Percentiles rank a stretch among this genome's conserved stretches.
Evolutionary conservation across 92 coral and sea anemone genomes (phyloP).

Genomic region (Phenganax marumi): DNA sequence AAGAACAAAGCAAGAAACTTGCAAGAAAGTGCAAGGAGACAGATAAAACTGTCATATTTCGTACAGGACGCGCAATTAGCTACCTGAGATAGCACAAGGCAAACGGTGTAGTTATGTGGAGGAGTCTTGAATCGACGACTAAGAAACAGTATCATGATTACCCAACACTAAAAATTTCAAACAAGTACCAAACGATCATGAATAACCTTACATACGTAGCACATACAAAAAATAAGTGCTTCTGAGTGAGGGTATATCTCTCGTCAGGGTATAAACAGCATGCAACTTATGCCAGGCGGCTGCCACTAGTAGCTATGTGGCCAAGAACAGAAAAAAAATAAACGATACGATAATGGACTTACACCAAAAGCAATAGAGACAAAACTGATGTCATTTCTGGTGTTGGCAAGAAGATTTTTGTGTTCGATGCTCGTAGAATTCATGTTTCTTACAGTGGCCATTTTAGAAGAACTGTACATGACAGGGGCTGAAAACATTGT

Average conservation of each 20-base stretch:
- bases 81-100: conserved; percentile 74
- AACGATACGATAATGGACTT: conserved; percentile 25
- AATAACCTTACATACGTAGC: not conserved
- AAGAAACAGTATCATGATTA: conserved; percentile 65
- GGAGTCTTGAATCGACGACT: conserved; percentile 65
- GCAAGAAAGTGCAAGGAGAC: too few relatives aligned
- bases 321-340: not conserved
- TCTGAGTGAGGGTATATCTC: too few relatives aligned
- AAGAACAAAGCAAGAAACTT: not conserved
- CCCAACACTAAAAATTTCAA: conserved; percentile 66
- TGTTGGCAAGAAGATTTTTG: conserved; percentile 48
- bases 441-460: conserved; percentile 61
- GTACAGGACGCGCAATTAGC: not conserved
- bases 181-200: not conserved
- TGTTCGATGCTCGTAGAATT: conserved; percentile 24
- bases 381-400: conserved; percentile 69
- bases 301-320: not conserved
- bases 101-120: conserved; percentile 76
- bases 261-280: too few relatives aligned
- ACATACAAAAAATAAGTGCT: too few relatives aligned
- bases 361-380: conserved; percentile 74
- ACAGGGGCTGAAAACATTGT: conserved; percentile 85
- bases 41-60: not conserved
- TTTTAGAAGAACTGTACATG: conserved; percentile 74
- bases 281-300: too few relatives aligned